Evolutionary conservation across 2,888 invertebrate genomes (phyloP), one percentile per base, ranked within the genome.

Genomic region (Dicranocentrus wangi): DNA sequence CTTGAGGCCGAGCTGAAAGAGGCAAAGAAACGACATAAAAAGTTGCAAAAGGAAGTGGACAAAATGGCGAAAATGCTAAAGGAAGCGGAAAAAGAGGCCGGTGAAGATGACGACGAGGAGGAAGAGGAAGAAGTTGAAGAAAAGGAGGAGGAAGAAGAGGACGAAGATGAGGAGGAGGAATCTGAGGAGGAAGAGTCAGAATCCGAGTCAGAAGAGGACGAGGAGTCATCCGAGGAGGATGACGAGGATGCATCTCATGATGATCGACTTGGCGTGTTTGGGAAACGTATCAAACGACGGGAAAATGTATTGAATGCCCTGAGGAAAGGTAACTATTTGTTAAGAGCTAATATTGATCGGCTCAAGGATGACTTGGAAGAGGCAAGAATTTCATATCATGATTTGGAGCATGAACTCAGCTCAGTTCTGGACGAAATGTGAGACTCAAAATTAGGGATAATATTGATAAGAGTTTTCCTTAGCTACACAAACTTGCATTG

Each of bases 1-100:
- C 93, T 94, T 88, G 94, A 95, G 87, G 91, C 92, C 8, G 91
- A 93, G 69, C 76, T 87, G 87, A 92, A 92, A 87, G 93, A 93
- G 51, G 95, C 95, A 87, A 94, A 86, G 61, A 84, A 84, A 19
- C 78, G 84, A 13, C 86, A 85, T 72, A 87, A 87, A 65, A 73
- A 83, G 68, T 61, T 87, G 55, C 84, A 86, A 55, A 83, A 83
- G 25, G 86, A 87, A 47, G 84, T 84, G 0, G 84, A 84, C 23
- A 94, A 95, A 89, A 96, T 96, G 95, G 95, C 95, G 0, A 93
- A 93, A 17, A 91, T 95, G 87, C 93, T 96, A 93, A 95, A 93
- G 87, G 94, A 94, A 87, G 92, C 92, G 1, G 93, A 93, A 0
- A 93, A 93, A 7, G 93, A 93, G 1, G 92, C 92, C 0, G 92